Conservation (phyloP, 2,113 vertebrate genomes). For the Taxidea taxus region DNA sequence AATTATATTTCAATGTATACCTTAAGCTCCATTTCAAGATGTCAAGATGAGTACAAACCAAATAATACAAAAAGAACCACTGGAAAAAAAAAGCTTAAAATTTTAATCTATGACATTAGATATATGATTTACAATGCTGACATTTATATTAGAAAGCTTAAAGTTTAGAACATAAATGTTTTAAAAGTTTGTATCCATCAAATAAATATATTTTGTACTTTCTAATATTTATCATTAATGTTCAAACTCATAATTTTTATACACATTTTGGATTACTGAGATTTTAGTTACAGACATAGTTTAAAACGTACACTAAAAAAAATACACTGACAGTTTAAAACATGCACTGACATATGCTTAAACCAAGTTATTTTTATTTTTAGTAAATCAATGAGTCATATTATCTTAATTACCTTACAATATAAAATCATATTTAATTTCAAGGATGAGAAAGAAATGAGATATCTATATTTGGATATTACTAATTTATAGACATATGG, state of each 20-base stretch:
- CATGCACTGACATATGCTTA: neutral
- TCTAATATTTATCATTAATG: neutral
- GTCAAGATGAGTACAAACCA: neutral
- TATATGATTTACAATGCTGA: neutral
- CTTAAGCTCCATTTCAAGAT: neutral
- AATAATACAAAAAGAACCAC: neutral
- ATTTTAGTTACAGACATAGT: neutral
- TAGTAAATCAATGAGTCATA: neutral
- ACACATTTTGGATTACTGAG: neutral
- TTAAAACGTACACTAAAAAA: neutral
- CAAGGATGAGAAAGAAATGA: neutral
- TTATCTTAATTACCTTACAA: neutral
- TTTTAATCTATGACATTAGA: neutral
- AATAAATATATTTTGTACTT: neutral
- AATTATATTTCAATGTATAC: neutral
- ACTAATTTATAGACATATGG: neutral
- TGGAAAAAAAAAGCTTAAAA: neutral
- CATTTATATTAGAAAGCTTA: neutral
- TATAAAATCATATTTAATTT: constrained; percentile 1
- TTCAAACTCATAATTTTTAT: neutral
- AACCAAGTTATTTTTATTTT: neutral
- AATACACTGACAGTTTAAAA: neutral
- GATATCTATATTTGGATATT: neutral
- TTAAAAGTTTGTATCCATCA: neutral
- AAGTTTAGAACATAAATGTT: neutral